phyloP scores from a whole-genome alignment of 2,888 invertebrate species.

The Chrysodeixis includens region DNA sequence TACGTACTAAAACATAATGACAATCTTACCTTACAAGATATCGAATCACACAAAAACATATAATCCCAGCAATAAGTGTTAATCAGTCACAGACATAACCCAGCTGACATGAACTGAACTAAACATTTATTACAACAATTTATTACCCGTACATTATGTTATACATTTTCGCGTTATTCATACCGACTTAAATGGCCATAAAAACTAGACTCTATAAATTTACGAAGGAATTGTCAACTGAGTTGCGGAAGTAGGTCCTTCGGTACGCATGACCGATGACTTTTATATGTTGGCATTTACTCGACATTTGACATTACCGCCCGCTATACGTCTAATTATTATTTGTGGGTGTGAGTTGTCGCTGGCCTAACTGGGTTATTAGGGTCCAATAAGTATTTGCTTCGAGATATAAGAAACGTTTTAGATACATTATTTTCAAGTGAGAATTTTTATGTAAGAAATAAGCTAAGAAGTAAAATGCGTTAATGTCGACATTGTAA shows the following conservation, averaged over 20 bases:
- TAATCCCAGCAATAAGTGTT: not conserved
- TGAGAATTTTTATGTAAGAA: not conserved
- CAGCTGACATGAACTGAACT: not conserved
- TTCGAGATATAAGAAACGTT: constrained; percentile 12
- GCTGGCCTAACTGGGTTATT: constrained; percentile 62
- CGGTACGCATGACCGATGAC: constrained; percentile 71
- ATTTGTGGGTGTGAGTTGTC: constrained; percentile 83
- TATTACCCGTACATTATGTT: constrained; percentile 32
- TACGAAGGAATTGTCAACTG: constrained; percentile 27
- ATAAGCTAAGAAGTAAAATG: not conserved
- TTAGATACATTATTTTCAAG: not conserved
- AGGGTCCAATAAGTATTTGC: constrained; percentile 48
- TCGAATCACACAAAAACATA: not conserved
- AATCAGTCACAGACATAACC: not conserved
- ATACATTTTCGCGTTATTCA: constrained; percentile 37
- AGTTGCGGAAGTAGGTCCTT: constrained; percentile 59
- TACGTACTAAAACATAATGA: not conserved
- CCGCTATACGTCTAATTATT: constrained; percentile 83
- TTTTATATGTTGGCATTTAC: constrained; percentile 83
- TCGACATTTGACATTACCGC: constrained; percentile 86
- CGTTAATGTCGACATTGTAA: no score
- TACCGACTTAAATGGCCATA: constrained; percentile 39
- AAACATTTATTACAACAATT: constrained; percentile 29
- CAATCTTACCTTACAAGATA: not conserved
- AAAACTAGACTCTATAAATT: constrained; percentile 48